Evolutionary conservation across 2,113 vertebrate species (phyloP), one percentile per base, ranked within the genome.

Genomic region (Hippocampus guttulatus): DNA sequence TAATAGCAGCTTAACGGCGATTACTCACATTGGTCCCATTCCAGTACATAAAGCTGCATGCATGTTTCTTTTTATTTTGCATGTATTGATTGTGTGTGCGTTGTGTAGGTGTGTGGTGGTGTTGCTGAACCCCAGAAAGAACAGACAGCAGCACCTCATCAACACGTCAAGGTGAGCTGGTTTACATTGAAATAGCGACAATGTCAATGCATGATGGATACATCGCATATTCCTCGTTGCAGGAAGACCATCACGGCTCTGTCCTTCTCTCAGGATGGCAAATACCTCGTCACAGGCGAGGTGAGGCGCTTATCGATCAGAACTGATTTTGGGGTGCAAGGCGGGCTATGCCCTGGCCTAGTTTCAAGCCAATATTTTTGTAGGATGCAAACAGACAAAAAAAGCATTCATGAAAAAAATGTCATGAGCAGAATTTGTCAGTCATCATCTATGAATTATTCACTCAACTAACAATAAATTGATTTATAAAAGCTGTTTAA

Each of bases 211-310:
- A 23, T 25, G 43, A 66, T 47, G 8, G 43, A 49, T 49, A 10
- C 72, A 14, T 27, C 2, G 72, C 8, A 33, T 30, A 51, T 8
- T 84, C 75, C 30, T 65, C 87, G 68, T 88, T 83, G 51, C 79
- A 99, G 97, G 84, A 99, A 98, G 89, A 93, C 95, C 68, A 95
- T 99, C 88, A 98, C 96, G 8, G 93, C 97, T 55, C 87, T 99
- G 64, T 94, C 95, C 60, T 99, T 99, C 85, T 98, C 96, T 75
- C 94, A 95, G 25, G 96, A 98, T 89, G 97, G 97, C 75, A 97
- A 94, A 83, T 95, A 95, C 74, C 81, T 99, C 91, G 97, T 96
- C 90, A 99, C 97, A 52, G 97, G 97, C 90, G 97, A 99, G 96
- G 97, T 96, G 84, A 95, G 94, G 70, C 40, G 5, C 27, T 1